Conservation (phyloP, 2,797 vertebrate species). For the Bufotes viridis region DNA sequence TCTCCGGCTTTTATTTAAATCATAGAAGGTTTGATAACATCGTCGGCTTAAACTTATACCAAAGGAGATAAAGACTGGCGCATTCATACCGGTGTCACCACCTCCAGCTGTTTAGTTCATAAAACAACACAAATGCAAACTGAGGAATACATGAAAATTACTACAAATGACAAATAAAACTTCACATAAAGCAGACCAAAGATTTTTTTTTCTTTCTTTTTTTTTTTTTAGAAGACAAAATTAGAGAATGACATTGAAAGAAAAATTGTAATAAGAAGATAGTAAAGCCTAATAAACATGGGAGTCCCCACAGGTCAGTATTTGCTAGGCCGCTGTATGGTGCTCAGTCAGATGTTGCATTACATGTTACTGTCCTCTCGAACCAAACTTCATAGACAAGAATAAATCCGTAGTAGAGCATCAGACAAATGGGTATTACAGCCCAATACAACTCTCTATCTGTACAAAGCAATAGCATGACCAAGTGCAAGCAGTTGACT, state of each 20-base stretch:
- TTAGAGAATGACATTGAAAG: slow-evolving; percentile 8
- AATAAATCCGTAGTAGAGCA: too few species aligned
- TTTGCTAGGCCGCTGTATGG: neutral
- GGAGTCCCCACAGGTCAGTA: too few species aligned
- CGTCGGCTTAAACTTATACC: neutral
- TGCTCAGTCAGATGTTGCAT: neutral
- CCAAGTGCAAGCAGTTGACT: too few species aligned
- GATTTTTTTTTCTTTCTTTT: neutral
- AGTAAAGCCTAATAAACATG: neutral
- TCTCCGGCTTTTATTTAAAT: slow-evolving; percentile 19
- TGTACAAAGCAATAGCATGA: too few species aligned
- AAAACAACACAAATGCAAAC: slow-evolving; percentile 6
- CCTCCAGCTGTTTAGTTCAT: slow-evolving; percentile 21
- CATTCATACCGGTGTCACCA: slow-evolving; percentile 3
- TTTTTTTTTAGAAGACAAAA: neutral
- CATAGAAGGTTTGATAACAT: slow-evolving; percentile 14
- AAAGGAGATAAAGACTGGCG: neutral
- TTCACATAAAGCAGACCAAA: neutral
- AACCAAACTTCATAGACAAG: too few species aligned
- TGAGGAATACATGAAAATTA: neutral
- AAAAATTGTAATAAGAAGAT: neutral
- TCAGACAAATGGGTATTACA: too few species aligned
- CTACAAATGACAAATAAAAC: neutral
- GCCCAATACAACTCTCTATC: too few species aligned
- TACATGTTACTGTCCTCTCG: neutral